Percentiles rank a stretch among this genome's conserved stretches.
Conservation (phyloP, 2,113 vertebrate species). For the Nycticryphes semicollaris region DNA sequence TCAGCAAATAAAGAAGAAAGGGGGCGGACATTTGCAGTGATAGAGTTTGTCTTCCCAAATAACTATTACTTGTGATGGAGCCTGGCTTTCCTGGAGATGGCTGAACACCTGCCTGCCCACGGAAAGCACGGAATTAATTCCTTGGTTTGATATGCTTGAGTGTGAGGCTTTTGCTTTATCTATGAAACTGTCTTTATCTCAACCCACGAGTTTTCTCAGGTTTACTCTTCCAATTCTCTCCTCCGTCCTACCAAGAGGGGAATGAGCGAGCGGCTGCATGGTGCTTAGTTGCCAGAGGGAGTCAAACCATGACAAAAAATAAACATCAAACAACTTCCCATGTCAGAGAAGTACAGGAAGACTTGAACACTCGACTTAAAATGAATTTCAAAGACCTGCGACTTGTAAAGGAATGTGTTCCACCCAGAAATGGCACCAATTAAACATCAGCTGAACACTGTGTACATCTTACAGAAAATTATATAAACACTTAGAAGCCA, state of each 20-base stretch:
- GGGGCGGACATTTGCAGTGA: not conserved
- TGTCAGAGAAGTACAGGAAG: not conserved
- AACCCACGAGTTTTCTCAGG: not conserved
- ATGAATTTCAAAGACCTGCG: not conserved
- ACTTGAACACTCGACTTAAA: not conserved
- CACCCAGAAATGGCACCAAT: not conserved
- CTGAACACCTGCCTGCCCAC: not conserved
- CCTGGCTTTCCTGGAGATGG: not conserved
- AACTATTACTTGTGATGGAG: not conserved
- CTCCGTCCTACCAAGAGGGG: not conserved
- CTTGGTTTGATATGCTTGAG: not conserved
- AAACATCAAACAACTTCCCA: slow-evolving; percentile 14
- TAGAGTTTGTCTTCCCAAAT: not conserved
- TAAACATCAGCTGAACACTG: not conserved
- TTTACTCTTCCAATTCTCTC: not conserved
- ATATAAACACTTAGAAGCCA: not conserved
- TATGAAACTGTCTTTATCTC: not conserved
- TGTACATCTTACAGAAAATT: not conserved
- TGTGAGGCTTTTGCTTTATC: not conserved
- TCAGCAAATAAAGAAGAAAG: not conserved
- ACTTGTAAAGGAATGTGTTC: not conserved
- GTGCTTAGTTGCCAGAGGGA: not conserved
- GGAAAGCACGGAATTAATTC: not conserved
- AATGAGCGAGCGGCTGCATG: not conserved
- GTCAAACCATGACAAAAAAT: not conserved